Percentiles rank a stretch among this genome's conserved stretches.
phyloP scores from a whole-genome alignment of 2,113 vertebrate species.

The Peromyscus polionotus region DNA sequence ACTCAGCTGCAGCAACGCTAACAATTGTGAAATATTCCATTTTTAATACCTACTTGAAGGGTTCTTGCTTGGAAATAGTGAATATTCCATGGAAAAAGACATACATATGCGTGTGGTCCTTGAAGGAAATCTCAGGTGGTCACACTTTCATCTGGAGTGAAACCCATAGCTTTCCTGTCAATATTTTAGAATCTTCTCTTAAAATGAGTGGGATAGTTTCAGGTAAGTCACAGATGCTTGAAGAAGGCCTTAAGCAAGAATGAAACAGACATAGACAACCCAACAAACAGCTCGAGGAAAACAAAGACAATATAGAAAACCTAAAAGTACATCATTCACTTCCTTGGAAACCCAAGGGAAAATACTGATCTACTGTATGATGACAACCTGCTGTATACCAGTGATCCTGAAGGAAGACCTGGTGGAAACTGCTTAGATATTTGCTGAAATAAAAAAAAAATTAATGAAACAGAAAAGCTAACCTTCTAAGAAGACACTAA shows the following conservation, averaged over 20 bases:
- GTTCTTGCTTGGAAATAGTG: conserved; percentile 6
- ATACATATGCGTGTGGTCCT: neutral
- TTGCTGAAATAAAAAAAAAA: neutral
- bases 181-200: neutral
- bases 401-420: neutral
- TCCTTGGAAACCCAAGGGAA: neutral
- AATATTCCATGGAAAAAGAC: neutral
- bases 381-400: neutral
- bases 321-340: neutral
- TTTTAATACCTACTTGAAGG: neutral
- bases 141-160: neutral
- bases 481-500: neutral
- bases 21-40: neutral
- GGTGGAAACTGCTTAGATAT: neutral
- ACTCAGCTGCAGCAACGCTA: neutral
- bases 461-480: neutral
- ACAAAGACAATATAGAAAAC: neutral
- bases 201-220: neutral
- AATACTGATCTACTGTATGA: neutral
- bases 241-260: conserved; percentile 1
- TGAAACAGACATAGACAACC: neutral
- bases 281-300: conserved; percentile 8
- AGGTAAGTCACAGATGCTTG: neutral
- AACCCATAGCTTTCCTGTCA: neutral
- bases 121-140: neutral